These are phyloP conservation scores for Dasypogon diadema DNA, from an alignment of 2,888 invertebrate species.

Conservation along the genomic window DNA sequence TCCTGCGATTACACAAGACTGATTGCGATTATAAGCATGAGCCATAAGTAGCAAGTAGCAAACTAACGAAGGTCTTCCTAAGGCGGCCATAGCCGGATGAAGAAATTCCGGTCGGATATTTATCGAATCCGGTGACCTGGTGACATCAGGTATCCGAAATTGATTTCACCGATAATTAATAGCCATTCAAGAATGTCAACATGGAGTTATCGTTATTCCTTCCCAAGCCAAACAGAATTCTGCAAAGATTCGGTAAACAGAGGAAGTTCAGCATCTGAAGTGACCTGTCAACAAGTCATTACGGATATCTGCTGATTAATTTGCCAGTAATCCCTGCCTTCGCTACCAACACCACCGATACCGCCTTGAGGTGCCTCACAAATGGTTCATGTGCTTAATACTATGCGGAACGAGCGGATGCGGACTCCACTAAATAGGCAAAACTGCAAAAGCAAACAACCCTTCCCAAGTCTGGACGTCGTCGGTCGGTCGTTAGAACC, in stretches of 20 bases:
- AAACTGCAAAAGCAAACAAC: constrained; percentile 1
- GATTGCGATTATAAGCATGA: constrained; percentile 30
- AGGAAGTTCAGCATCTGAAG: constrained; percentile 15
- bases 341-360: neutral
- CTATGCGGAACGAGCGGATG: neutral
- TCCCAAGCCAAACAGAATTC: neutral
- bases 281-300: constrained; percentile 44
- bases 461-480: neutral
- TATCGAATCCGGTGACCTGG: constrained; percentile 18
- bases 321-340: neutral
- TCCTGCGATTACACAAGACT: constrained; percentile 39
- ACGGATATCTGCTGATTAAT: constrained; percentile 26
- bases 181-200: constrained; percentile 23
- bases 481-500: too few species aligned
- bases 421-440: neutral
- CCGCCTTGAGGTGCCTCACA: too few species aligned
- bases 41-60: neutral
- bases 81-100: neutral
- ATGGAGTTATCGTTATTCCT: constrained; percentile 11
- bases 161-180: constrained; percentile 36
- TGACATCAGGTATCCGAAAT: constrained; percentile 31
- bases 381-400: constrained; percentile 16
- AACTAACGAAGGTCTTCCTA: neutral
- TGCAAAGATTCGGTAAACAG: constrained; percentile 19
- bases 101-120: constrained; percentile 16